Conservation (phyloP, 2,797 vertebrate genomes). For the Eidolon dupreanum region DNA sequence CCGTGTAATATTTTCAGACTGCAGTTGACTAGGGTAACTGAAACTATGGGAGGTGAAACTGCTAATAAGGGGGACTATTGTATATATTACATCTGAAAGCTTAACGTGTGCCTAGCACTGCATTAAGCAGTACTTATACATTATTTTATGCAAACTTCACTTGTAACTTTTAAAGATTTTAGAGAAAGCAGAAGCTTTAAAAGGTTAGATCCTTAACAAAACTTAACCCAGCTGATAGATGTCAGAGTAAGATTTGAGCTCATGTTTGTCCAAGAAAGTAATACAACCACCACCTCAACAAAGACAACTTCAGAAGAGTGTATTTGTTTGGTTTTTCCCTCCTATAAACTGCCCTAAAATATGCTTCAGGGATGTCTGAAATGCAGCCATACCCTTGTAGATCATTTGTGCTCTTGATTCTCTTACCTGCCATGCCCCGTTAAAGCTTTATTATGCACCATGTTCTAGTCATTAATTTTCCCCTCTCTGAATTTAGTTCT, state of each 20-base stretch:
- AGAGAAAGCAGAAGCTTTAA: neutral
- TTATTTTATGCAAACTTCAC: neutral
- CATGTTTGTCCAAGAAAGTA: neutral
- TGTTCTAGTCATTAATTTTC: conserved; percentile 5
- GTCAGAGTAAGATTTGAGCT: conserved; percentile 1
- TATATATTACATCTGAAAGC: neutral
- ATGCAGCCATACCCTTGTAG: neutral
- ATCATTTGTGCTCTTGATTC: neutral
- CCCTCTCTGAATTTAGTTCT: conserved; percentile 42
- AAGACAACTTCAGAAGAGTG: neutral
- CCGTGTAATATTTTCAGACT: neutral
- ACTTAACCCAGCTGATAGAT: neutral
- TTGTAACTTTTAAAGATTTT: neutral
- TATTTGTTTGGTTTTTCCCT: neutral
- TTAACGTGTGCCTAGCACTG: neutral
- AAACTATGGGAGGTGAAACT: neutral
- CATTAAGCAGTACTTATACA: neutral
- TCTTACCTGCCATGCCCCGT: neutral
- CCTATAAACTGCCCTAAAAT: neutral
- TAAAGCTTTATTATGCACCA: neutral
- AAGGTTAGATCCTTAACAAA: neutral
- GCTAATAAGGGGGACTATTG: neutral
- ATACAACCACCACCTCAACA: neutral
- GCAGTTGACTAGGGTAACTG: neutral
- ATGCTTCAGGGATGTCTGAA: neutral